Percentiles rank a stretch among this genome's conserved stretches.
Evolutionary conservation across 2,113 vertebrate species (phyloP).

Genomic region (Steatornis caripensis): DNA sequence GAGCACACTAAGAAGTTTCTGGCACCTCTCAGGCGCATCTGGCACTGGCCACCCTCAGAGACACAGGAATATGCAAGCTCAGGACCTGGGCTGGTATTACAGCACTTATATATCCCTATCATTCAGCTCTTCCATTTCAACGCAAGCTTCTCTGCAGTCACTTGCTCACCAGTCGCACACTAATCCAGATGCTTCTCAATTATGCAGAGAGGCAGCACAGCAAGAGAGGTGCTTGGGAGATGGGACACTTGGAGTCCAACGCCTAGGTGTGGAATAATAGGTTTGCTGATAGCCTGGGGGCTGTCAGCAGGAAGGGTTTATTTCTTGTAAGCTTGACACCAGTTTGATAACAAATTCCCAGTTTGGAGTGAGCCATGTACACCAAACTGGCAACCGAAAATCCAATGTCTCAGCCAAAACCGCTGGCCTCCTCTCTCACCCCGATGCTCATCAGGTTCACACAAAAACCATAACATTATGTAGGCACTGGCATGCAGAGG

Average conservation of each 20-base stretch:
- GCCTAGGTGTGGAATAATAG: no score
- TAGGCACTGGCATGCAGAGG: neutral
- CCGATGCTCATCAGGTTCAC: neutral
- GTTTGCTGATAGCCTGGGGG: neutral
- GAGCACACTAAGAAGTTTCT: neutral
- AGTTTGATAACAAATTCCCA: neutral
- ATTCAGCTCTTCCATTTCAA: neutral
- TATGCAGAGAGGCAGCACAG: neutral
- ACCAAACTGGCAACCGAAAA: neutral
- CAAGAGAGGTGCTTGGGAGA: neutral
- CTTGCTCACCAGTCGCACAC: neutral
- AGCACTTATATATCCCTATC: neutral
- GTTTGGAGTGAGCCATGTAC: neutral
- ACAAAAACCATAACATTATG: neutral
- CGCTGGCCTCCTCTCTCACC: neutral
- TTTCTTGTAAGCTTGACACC: neutral
- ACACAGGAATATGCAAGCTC: neutral
- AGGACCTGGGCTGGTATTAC: neutral
- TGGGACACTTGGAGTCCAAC: neutral
- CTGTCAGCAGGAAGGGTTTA: neutral
- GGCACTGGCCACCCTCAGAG: neutral
- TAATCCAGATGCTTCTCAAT: neutral
- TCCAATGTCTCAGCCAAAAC: neutral
- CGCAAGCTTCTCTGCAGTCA: neutral
- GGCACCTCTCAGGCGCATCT: neutral